Evolutionary conservation across 2,113 vertebrate species (phyloP).

Genomic region (Thamnaconus septentrionalis): DNA sequence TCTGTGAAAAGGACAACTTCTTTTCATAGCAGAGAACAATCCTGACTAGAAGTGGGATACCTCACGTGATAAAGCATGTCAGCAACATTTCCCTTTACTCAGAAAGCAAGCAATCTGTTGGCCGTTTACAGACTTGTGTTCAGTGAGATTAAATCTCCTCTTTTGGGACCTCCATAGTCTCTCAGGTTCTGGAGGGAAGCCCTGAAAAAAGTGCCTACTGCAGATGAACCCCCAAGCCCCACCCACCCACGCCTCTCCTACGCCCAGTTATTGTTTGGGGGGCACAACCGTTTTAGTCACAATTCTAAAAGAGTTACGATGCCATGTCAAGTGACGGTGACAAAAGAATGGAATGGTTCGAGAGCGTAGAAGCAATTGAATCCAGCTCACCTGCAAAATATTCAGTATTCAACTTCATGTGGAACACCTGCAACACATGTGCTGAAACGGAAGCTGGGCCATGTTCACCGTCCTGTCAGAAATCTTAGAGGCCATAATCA

Average conservation of each 20-base stretch:
- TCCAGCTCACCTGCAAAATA: no score
- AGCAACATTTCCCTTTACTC: slow-evolving; percentile 75
- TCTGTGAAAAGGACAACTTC: slow-evolving; percentile 32
- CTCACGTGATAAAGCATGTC: slow-evolving; percentile 54
- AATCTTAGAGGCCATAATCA: no score
- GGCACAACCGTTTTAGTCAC: no score
- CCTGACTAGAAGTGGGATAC: slow-evolving; percentile 58
- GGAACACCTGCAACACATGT: no score
- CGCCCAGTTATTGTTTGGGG: no score
- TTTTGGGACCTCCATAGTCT: slow-evolving; percentile 39
- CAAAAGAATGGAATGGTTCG: no score
- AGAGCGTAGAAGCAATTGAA: no score
- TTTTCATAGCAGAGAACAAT: slow-evolving; percentile 37
- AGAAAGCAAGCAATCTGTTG: slow-evolving; percentile 43
- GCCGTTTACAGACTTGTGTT: slow-evolving; percentile 22
- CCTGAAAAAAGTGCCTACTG: slow-evolving; percentile 79
- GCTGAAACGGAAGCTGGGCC: no score
- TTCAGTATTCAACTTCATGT: no score
- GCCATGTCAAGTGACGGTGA: no score
- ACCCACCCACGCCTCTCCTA: not conserved
- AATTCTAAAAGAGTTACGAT: no score
- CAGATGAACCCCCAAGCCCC: slow-evolving; percentile 52
- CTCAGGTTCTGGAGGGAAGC: slow-evolving; percentile 57
- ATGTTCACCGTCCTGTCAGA: no score
- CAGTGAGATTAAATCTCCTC: slow-evolving; percentile 39